Conservation (phyloP, 2,113 vertebrate species). For the Periophthalmus modestus region DNA sequence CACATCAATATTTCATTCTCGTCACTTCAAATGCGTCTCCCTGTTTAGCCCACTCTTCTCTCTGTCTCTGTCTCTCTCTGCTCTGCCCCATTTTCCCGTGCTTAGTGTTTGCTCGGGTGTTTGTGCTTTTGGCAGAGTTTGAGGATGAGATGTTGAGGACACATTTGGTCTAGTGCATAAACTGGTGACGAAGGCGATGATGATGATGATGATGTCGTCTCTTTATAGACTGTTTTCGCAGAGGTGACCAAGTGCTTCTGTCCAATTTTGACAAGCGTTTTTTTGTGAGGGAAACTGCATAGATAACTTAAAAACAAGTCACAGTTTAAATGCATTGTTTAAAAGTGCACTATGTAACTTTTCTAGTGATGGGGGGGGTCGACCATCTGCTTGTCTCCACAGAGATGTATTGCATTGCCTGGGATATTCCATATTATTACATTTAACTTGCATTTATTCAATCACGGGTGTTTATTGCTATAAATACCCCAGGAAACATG, state of each 20-base stretch:
- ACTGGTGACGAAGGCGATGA: neutral
- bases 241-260: neutral
- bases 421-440: no score
- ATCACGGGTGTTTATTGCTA: no score
- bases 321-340: no score
- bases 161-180: neutral
- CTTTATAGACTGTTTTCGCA: neutral
- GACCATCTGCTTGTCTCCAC: no score
- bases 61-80: neutral
- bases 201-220: neutral
- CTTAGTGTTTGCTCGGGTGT: neutral
- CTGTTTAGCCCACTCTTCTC: neutral
- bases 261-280: neutral
- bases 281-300: neutral
- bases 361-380: no score
- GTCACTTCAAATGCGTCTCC: neutral
- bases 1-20: constrained; percentile 7
- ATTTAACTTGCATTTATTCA: no score
- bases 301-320: neutral
- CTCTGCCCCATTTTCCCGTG: constrained; percentile 1
- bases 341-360: no score
- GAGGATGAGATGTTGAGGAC: neutral
- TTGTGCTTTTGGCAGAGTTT: neutral
- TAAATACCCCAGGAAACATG: no score
- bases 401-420: no score